Conservation (phyloP, 2,113 vertebrate genomes). For the Tetrax tetrax region DNA sequence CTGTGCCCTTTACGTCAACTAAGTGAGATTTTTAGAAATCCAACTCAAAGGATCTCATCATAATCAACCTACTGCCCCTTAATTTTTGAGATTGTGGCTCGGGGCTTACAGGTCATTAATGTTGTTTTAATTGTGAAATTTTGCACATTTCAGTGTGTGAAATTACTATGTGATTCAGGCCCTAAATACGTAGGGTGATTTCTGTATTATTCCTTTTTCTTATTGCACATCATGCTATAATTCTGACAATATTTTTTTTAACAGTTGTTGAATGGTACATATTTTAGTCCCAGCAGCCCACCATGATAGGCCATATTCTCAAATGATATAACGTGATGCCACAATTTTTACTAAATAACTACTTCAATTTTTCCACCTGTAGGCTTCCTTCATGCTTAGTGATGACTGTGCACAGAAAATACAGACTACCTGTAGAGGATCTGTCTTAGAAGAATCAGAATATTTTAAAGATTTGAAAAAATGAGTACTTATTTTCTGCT, state of each 20-base stretch:
- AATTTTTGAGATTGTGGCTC: not conserved
- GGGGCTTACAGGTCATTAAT: not conserved
- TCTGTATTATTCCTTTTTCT: constrained; percentile 9
- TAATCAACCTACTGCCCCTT: not conserved
- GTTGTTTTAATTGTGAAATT: not conserved
- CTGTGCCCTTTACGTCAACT: not conserved
- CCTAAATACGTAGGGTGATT: constrained; percentile 18
- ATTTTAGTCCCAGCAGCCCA: constrained; percentile 65
- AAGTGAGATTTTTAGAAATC: not conserved
- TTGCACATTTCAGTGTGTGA: not conserved
- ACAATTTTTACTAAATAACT: constrained; percentile 70
- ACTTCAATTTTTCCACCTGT: constrained; percentile 70
- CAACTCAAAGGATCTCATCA: not conserved
- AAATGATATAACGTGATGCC: constrained; percentile 78
- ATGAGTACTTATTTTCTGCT: not conserved
- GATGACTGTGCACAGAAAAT: constrained; percentile 47
- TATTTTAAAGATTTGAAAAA: not conserved
- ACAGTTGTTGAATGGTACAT: constrained; percentile 70
- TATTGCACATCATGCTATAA: not conserved
- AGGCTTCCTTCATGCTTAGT: constrained; percentile 40
- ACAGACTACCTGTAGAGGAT: constrained; percentile 44
- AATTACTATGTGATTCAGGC: not conserved
- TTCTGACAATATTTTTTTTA: constrained; percentile 62
- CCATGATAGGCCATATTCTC: constrained; percentile 71
- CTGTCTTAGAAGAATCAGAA: not conserved